Evolutionary conservation across 2,888 invertebrate species (phyloP).

Genomic region (Philonicus albiceps): DNA sequence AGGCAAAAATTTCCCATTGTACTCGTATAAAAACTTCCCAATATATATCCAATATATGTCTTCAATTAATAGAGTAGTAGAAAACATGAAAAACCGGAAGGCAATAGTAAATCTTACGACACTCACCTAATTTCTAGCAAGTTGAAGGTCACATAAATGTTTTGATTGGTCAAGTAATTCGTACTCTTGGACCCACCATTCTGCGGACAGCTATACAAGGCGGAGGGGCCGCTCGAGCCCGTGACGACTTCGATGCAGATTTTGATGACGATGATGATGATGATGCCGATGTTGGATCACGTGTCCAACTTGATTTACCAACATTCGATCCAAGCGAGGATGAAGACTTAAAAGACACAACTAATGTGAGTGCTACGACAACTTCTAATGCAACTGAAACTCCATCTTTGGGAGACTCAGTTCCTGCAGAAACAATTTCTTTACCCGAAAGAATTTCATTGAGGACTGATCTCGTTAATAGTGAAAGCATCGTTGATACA

Average conservation of each 20-base stretch:
- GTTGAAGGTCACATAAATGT: constrained; percentile 62
- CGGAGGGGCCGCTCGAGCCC: constrained; percentile 57
- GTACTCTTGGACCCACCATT: constrained; percentile 74
- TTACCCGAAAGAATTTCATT: constrained; percentile 4
- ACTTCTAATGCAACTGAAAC: constrained; percentile 45
- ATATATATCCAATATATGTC: neutral
- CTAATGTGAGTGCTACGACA: constrained; percentile 49
- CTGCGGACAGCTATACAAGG: constrained; percentile 64
- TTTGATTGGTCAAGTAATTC: constrained; percentile 68
- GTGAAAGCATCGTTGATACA: constrained; percentile 12
- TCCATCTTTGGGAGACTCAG: constrained; percentile 31
- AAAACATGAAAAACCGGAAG: neutral
- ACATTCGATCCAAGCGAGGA: constrained; percentile 74
- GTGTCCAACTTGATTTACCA: constrained; percentile 71
- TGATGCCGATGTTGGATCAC: constrained; percentile 62
- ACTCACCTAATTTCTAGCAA: constrained; percentile 59
- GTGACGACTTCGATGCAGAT: constrained; percentile 66
- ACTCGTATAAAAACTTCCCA: neutral
- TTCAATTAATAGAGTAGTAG: neutral
- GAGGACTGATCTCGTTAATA: constrained; percentile 15
- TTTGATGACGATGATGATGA: constrained; percentile 64
- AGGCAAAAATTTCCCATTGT: neutral
- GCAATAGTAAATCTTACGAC: constrained; percentile 1
- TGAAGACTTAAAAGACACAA: constrained; percentile 64
- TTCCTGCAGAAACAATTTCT: constrained; percentile 31